Base-by-base conservation (phyloP, 2,113 vertebrate species). In the Vicugna pacos region DNA sequence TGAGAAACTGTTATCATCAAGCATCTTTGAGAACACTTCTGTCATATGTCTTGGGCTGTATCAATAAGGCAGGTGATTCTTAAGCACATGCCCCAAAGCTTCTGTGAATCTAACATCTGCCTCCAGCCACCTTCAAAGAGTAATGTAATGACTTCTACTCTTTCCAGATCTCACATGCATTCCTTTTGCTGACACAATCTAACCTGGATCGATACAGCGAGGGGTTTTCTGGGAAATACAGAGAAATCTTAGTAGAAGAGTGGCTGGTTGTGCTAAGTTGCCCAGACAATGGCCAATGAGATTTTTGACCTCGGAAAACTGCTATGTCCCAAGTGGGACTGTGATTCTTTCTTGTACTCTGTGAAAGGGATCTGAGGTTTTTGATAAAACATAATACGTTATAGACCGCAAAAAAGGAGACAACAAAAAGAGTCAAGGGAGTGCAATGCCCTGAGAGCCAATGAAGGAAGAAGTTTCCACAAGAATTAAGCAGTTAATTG, bases 371-470 rank as follows among this genome's bases (percentile, higher is more conserved):
- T n/a, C 11, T 30, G n/a, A 85, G 20, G 11, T 76, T 89, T 92
- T 69, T 76, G 26, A 79, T 85, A 70, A 89, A 96, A 85, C 19
- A 4, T 65, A 28, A 48, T 85, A 80, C 48, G 19, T 30, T n/a
- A 79, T 62, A 42, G 60, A 72, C 75, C 82, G 77, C 60, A 84
- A 54, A 90, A 69, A 90, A 90, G 86, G 86, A 84, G 14, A 79
- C 54, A 30, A 60, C 42, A 76, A 69, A 89, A 83, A 32, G 46
- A 90, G 24, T 93, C 9, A 42, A 69, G 42, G 20, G 22, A 38
- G 19, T 82, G 1, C 7, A 82, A 8, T 54, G n/a, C 77, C 52
- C 48, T 93, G 9, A 89, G 76, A 89, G 62, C 20, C 70, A 93
- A 14, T 24, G 52, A 89, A 84, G 62, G 52, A 24, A 82, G 83